Base-by-base conservation (phyloP, 1,140 invertebrate genomes). In the Trichonephila clavipes region DNA sequence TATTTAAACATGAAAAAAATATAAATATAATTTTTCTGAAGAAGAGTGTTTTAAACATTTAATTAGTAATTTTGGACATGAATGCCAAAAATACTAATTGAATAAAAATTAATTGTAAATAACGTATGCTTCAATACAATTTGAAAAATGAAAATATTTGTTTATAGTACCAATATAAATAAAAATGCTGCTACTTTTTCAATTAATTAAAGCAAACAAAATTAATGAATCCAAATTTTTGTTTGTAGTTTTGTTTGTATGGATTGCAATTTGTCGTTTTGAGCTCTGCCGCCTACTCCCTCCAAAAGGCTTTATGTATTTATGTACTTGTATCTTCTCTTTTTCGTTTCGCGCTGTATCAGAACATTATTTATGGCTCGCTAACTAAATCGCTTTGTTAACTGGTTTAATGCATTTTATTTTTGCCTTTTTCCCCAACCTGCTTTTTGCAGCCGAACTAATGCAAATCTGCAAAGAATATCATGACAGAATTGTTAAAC, bases 391-490 rank as follows among this genome's bases (percentile, higher is more conserved):
- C 24, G 90, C 90, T 92, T 92, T 64, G 51, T 86, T 92, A 85
- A 92, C 81, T 83, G 44, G 59, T 40, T 51, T 83, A 83, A 83
- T 83, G 82, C 82, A 51, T 58, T 58, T 34, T 62, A 77, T 93
- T 77, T 66, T 88, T 61, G 24, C 62, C 19, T 62, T 93, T 88
- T 87, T 58, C 81, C 72, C 64, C 28, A 18, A 34, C 85, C 69
- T 85, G 92, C 92, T 93, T 94, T 85, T 94, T 90, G 82, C 88
- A 94, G 99, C 98, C 96, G 98, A 99, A 97, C 97, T 99, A 96
- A 98, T 99, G 97, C 98, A 98, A 96, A 97, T 99, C 97, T 98
- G 98, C 97, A 97, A 97, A 97, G 97, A 98, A 97, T 98, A 99
- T 97, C 98, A 99, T 97, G 97, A 98, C 96, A 98, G 97, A 97